Conservation (phyloP, 2,888 invertebrate species). For the Parnassius mnemosyne region DNA sequence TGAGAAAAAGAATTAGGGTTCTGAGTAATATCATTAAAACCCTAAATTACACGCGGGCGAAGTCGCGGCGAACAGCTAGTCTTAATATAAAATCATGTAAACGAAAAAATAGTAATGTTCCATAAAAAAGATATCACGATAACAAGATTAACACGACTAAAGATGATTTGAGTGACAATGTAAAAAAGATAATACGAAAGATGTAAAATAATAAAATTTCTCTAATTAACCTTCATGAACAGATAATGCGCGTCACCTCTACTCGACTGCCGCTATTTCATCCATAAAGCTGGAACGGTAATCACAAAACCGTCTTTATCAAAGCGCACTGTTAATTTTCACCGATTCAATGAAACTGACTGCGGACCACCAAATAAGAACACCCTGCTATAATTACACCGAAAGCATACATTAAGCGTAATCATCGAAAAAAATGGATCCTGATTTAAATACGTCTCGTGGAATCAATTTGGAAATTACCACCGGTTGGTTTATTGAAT, state of each 20-base stretch:
- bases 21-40: too few species aligned
- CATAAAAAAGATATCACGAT: slow-evolving; percentile 13
- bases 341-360: slow-evolving; percentile 15
- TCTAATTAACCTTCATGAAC: slow-evolving; percentile 21
- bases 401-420: slow-evolving; percentile 10
- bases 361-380: slow-evolving; percentile 26
- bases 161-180: too few species aligned
- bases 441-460: slow-evolving; percentile 9
- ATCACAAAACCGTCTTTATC: slow-evolving; percentile 38
- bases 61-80: too few species aligned
- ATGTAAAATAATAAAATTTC: slow-evolving; percentile 20
- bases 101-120: not conserved
- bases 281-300: slow-evolving; percentile 12
- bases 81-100: slow-evolving; percentile 12
- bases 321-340: slow-evolving; percentile 26
- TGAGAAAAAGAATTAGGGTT: too few species aligned
- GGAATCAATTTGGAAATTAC: slow-evolving; percentile 17
- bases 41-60: too few species aligned
- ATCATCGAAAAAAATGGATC: slow-evolving; percentile 6
- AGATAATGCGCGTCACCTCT: slow-evolving; percentile 18
- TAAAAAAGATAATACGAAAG: slow-evolving; percentile 6
- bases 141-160: too few species aligned
- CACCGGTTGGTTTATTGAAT: slow-evolving; percentile 26
- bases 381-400: slow-evolving; percentile 19
- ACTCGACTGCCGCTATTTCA: slow-evolving; percentile 14